Base-by-base conservation (phyloP, 2,113 vertebrate species). In the Spermophilus dauricus region DNA sequence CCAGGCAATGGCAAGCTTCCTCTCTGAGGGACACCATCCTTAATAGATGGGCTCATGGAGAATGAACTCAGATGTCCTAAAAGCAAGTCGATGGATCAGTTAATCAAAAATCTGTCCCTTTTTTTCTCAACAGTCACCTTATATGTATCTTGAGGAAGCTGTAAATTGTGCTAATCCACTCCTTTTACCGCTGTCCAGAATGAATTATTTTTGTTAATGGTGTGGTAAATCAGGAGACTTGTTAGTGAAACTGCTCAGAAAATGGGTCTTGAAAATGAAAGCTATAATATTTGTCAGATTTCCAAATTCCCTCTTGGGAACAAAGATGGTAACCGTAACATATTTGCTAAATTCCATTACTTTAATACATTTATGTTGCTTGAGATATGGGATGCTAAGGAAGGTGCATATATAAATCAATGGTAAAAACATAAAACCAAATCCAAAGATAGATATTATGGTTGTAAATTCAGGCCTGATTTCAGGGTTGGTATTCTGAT, bases 231-330 rank as follows among this genome's bases (percentile, higher is more conserved):
- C 96, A 98, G 97, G 39, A 96, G 90, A 94, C 95, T 96, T 98
- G 90, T 98, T 98, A 98, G 97, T 82, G 89, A 95, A 97, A 94
- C 65, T 95, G 90, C 93, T 98, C 96, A 96, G 91, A 97, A 98
- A 98, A 97, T 90, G 97, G 53, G 92, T 97, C 98, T 97, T 88
- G 97, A 98, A 98, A 98, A 92, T 83, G 89, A 97, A 97, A 98
- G 97, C 95, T 95, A 42, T 97, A 94, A 95, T 97, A 94, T 97
- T 98, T 98, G 97, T 98, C 97, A 98, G 97, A 91, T 97, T 96
- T 98, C 98, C 98, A 98, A 98, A 98, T 95, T 95, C 87, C 67
- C 96, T 97, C 97, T 96, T 96, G 97, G 97, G 98, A 98, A 97
- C 97, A 96, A 96, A 98, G 94, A 98, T 94, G 98, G 97, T 97